Percentiles rank a stretch among this genome's conserved stretches.
Evolutionary conservation across 2,797 vertebrate genomes (phyloP).

Genomic region (Molossus alvarezi): DNA sequence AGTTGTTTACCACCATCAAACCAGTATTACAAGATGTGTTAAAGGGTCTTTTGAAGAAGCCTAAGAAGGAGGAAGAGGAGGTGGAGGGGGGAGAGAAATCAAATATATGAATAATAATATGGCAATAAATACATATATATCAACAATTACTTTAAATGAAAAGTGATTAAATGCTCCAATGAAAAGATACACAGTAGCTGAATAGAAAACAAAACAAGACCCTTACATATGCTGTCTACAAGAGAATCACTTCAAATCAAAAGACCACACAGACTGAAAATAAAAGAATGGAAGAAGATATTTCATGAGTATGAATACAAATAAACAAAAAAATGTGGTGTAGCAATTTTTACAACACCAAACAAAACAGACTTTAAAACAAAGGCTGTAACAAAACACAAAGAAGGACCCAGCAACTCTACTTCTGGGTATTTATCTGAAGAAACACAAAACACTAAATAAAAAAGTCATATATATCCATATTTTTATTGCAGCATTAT

Average conservation of each 20-base stretch:
- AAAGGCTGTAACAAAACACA: not conserved
- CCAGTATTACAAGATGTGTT: not conserved
- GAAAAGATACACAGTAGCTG: not conserved
- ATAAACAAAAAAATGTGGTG: not conserved
- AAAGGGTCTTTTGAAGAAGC: not conserved
- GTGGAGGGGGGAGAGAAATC: not conserved
- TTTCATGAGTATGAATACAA: not conserved
- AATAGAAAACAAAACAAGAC: not conserved
- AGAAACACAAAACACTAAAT: not conserved
- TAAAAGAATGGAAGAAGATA: not conserved
- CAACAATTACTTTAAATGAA: not conserved
- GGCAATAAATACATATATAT: not conserved
- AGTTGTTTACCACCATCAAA: not conserved
- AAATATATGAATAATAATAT: not conserved
- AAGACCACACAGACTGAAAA: not conserved
- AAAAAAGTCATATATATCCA: not conserved
- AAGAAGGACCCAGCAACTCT: not conserved
- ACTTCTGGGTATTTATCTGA: not conserved
- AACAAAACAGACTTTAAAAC: not conserved
- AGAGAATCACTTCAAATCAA: not conserved
- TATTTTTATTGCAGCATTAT: not conserved
- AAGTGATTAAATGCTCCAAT: not conserved
- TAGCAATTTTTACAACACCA: not conserved
- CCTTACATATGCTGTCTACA: not conserved
- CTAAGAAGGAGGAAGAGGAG: not conserved